Conservation (phyloP, 92 coral and sea anemone species). For the Galaxea fascicularis region DNA sequence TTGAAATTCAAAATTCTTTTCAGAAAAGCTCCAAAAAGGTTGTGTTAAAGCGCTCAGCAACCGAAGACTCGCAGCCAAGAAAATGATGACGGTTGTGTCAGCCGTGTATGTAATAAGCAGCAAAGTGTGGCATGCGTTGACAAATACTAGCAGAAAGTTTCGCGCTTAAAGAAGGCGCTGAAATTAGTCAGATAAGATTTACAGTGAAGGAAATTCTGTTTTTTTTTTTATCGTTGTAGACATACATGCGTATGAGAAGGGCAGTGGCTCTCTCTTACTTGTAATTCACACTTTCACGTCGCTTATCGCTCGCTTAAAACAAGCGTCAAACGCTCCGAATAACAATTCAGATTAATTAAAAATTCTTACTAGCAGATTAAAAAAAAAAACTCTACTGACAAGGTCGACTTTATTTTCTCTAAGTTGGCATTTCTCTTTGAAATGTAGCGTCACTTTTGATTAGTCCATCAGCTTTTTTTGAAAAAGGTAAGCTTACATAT, state of each 20-base stretch:
- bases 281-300: constrained; percentile 10
- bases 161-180: constrained; percentile 9
- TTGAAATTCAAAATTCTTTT: not conserved
- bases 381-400: constrained; percentile 22
- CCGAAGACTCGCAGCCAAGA: not conserved
- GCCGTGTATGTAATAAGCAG: not conserved
- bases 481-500: constrained; percentile 34
- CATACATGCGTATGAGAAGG: not conserved
- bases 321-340: constrained; percentile 13
- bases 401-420: not conserved
- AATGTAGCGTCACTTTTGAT: constrained; percentile 33
- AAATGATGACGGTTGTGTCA: not conserved
- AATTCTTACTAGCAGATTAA: not conserved
- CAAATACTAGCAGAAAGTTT: constrained; percentile 15
- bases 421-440: constrained; percentile 2
- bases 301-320: constrained; percentile 3
- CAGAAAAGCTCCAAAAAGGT: not conserved
- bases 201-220: not conserved
- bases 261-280: constrained; percentile 22
- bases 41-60: not conserved
- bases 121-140: too few species aligned
- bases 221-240: not conserved
- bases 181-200: constrained; percentile 2
- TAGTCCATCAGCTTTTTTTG: constrained; percentile 36
- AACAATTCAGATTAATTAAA: constrained; percentile 35